Percentiles rank a stretch among this genome's conserved stretches.
Evolutionary conservation across 2,797 vertebrate genomes (phyloP).

Genomic region (Oreochromis mossambicus): DNA sequence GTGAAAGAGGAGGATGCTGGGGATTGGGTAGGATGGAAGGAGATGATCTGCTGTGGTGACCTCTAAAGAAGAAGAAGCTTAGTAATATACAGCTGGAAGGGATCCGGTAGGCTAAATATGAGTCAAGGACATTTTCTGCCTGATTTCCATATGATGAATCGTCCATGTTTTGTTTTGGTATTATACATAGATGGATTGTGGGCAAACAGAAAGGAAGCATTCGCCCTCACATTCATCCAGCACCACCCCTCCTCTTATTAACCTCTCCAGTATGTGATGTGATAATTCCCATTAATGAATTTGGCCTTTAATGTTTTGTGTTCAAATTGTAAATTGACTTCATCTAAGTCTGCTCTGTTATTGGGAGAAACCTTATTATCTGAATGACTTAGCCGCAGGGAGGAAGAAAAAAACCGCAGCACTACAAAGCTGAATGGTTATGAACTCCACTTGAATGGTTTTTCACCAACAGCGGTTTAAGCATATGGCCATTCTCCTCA

Average conservation of each 20-base stretch:
- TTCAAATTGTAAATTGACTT: constrained; percentile 53
- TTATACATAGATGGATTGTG: background rate
- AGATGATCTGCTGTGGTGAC: background rate
- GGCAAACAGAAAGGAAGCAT: background rate
- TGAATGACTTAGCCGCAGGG: constrained; percentile 33
- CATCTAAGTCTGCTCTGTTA: constrained; percentile 19
- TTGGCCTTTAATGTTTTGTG: constrained; percentile 48
- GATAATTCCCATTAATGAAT: constrained; percentile 59
- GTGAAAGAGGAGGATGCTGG: background rate
- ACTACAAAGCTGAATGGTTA: constrained; percentile 15
- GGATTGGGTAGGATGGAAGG: background rate
- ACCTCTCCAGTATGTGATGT: constrained; percentile 20
- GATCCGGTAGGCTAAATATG: background rate
- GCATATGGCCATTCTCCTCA: background rate
- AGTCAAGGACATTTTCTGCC: background rate
- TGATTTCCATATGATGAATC: background rate
- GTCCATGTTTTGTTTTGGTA: background rate
- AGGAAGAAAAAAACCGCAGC: background rate
- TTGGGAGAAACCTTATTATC: constrained; percentile 47
- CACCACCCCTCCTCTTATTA: constrained; percentile 21
- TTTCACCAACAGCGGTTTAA: constrained; percentile 20
- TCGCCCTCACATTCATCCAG: background rate
- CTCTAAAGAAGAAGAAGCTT: background rate
- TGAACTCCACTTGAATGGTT: constrained; percentile 21
- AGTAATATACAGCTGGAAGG: background rate